Evolutionary conservation across 2,888 invertebrate species (phyloP).

Genomic region (Netelia inedita): DNA sequence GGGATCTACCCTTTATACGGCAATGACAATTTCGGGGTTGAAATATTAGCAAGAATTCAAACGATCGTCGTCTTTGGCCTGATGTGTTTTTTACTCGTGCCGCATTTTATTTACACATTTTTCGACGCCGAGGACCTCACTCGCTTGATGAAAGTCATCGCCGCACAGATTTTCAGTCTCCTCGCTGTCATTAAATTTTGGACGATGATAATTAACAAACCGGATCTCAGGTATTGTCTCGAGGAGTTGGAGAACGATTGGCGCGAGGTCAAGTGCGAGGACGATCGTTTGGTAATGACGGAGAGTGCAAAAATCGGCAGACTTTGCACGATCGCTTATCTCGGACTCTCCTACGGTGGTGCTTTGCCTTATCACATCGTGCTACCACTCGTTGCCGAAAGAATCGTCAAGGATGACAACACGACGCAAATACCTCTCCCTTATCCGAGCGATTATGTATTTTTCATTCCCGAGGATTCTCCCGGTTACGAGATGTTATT

Average conservation of each 20-base stretch:
- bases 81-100: conserved; percentile 79
- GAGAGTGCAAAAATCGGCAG: conserved; percentile 79
- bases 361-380: conserved; percentile 81
- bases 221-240: conserved; percentile 76
- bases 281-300: conserved; percentile 78
- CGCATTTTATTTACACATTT: conserved; percentile 79
- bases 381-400: conserved; percentile 76
- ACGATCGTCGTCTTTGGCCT: conserved; percentile 75
- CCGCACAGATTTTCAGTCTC: conserved; percentile 78
- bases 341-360: conserved; percentile 79
- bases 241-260: conserved; percentile 78
- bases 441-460: conserved; percentile 77
- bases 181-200: conserved; percentile 81
- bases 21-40: conserved; percentile 68
- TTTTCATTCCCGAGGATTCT: conserved; percentile 75
- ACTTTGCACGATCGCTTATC: conserved; percentile 78
- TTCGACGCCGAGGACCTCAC: conserved; percentile 80
- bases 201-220: conserved; percentile 79
- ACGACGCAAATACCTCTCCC: conserved; percentile 77
- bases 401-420: conserved; percentile 74
- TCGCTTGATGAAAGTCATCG: conserved; percentile 80
- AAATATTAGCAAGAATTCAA: conserved; percentile 71
- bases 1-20: conserved; percentile 81
- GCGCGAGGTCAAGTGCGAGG: conserved; percentile 74
- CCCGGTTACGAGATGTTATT: conserved; percentile 77